Conservation (phyloP, 37 sponge, comb jelly and placozoan species). For the Aphrocallistes beatrix region DNA sequence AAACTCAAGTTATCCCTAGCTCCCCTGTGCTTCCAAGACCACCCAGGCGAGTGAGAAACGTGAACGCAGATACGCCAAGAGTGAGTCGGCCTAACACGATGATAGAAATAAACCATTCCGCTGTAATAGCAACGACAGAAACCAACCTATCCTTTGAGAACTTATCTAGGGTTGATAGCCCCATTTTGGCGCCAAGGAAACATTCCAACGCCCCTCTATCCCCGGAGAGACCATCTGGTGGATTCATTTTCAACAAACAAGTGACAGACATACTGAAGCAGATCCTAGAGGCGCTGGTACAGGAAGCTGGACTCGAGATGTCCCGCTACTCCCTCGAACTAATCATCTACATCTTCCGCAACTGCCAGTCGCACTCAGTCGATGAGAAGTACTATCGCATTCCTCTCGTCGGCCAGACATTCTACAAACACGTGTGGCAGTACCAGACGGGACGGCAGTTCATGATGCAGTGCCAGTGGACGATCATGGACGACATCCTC, state of each 20-base stretch:
- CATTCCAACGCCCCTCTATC: background rate
- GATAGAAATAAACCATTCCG: background rate
- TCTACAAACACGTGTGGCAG: background rate
- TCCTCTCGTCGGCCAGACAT: background rate
- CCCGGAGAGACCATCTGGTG: background rate
- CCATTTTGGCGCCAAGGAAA: background rate
- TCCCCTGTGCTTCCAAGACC: background rate
- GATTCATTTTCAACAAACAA: background rate
- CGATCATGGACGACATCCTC: background rate
- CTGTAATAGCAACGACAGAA: background rate
- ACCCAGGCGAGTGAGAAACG: background rate
- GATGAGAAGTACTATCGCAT: conserved; percentile 5
- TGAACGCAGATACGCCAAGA: background rate
- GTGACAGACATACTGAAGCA: background rate
- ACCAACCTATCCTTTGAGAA: background rate
- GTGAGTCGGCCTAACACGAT: background rate
- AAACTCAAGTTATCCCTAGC: background rate
- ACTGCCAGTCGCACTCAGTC: conserved; percentile 1
- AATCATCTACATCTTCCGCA: background rate
- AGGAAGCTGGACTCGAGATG: background rate
- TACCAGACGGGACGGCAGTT: background rate
- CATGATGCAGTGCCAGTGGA: conserved; percentile 17
- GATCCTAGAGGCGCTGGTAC: background rate
- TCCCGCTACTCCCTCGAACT: background rate
- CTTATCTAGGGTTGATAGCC: background rate